Evolutionary conservation across 2,888 invertebrate genomes (phyloP), one percentile per base, ranked within the genome.

Genomic region (Pheosia gnoma): DNA sequence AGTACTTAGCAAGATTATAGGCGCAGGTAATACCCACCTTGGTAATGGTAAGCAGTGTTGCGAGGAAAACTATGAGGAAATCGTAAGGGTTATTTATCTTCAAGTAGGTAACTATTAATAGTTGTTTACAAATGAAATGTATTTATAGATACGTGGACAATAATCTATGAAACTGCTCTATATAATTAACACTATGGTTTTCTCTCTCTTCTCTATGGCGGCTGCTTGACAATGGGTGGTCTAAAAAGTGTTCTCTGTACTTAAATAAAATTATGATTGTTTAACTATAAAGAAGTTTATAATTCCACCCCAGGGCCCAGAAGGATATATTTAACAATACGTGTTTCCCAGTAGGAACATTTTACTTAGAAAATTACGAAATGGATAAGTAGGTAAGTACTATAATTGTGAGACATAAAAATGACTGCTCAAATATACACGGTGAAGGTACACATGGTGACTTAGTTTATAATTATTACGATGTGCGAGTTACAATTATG

Each of bases 91-190:
- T 47, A 11, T 47, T 47, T 47, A 47, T 5, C 68, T 65, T 63
- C 62, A 62, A 66, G 65, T 60, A 62, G 71, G 61, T 65, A 66
- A 63, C 58, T 62, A 66, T 61, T 61, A 58, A 59, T 59, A 63
- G 57, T 63, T 57, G 47, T 47, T 57, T 47, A 47, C 47, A 47
- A 47, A 47, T 47, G 25, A 47, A 47, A 47, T 47, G 11, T 47
- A 47, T 47, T 47, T 47, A n/a, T n/a, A 47, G 47, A 47, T 4
- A 4, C n/a, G n/a, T 11, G 6, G n/a, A n/a, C n/a, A n/a, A n/a
- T n/a, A n/a, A n/a, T n/a, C n/a, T n/a, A n/a, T n/a, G n/a, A n/a
- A n/a, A n/a, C n/a, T n/a, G n/a, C n/a, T n/a, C n/a, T n/a, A n/a
- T n/a, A n/a, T n/a, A n/a, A n/a, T n/a, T n/a, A n/a, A n/a, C n/a